A percentile compares a stretch with the other conserved stretches of the same genome.
Conservation (phyloP, 1,140 invertebrate species). For the Lordiphosa mommai region DNA sequence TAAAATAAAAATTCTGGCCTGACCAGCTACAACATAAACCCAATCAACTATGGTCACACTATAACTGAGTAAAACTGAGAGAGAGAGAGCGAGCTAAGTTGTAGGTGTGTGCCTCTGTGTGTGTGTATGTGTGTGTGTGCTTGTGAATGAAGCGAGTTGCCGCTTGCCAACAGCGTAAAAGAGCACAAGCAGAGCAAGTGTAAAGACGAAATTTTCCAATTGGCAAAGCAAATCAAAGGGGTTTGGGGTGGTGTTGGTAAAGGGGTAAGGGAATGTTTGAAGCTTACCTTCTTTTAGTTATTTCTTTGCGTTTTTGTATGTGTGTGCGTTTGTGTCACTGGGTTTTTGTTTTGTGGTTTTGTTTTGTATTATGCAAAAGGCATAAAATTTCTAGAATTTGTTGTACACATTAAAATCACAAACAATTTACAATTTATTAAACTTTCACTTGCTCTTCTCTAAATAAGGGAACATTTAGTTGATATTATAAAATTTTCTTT, state of each 20-base stretch:
- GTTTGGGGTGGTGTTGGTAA: not conserved
- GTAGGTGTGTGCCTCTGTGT: conserved; percentile 9
- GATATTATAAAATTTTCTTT: conserved; percentile 24
- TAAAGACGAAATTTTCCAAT: conserved; percentile 67
- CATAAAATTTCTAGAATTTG: conserved; percentile 29
- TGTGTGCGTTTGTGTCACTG: conserved; percentile 21
- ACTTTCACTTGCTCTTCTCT: conserved; percentile 16
- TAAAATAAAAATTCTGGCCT: conserved; percentile 38
- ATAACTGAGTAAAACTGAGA: not conserved
- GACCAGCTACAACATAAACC: conserved; percentile 60
- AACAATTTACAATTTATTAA: conserved; percentile 50
- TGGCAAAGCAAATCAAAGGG: no score
- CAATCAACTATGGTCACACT: conserved; percentile 56
- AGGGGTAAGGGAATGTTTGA: conserved; percentile 35
- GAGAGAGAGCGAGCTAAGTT: conserved; percentile 5
- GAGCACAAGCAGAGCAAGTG: conserved; percentile 33
- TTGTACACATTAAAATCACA: conserved; percentile 41
- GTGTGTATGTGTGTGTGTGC: conserved; percentile 33
- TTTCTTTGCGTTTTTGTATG: conserved; percentile 34
- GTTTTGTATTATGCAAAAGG: conserved; percentile 69
- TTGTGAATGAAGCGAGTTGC: conserved; percentile 42
- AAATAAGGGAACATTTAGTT: not conserved
- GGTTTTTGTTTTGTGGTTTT: conserved; percentile 26
- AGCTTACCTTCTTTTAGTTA: conserved; percentile 61
- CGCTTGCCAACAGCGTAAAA: conserved; percentile 49